A percentile compares a stretch with the other conserved stretches of the same genome.
phyloP scores from a whole-genome alignment of 1,140 invertebrate genomes.

The Phymastichus coffea region DNA sequence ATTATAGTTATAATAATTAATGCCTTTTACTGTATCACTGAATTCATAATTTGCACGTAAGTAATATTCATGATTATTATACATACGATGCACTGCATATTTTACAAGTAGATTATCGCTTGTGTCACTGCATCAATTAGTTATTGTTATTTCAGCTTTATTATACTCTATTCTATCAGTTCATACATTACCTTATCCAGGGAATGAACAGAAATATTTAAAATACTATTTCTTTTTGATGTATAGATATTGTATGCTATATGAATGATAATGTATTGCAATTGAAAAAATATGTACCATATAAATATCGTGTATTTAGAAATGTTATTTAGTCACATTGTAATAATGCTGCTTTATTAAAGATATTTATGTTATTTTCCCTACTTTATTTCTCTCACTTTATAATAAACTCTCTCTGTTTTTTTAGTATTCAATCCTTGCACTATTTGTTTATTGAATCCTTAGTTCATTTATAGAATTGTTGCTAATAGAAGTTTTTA shows the following conservation, averaged over 20 bases:
- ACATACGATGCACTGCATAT: not conserved
- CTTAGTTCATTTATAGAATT: no score
- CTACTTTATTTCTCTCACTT: conserved; percentile 29
- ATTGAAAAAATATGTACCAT: conserved; percentile 37
- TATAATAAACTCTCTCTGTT: conserved; percentile 5
- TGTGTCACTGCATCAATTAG: not conserved
- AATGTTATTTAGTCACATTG: conserved; percentile 49
- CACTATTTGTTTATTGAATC: no score
- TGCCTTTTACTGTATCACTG: not conserved
- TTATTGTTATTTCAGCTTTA: not conserved
- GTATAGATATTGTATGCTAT: no score
- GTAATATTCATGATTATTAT: not conserved
- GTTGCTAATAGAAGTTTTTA: no score
- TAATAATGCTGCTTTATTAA: conserved; percentile 46
- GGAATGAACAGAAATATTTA: no score
- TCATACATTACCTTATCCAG: no score
- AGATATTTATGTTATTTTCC: conserved; percentile 44
- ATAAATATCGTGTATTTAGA: conserved; percentile 48
- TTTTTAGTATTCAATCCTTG: no score
- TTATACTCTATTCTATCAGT: not conserved
- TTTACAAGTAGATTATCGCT: not conserved
- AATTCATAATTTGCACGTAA: not conserved
- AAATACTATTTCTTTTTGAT: no score
- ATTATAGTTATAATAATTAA: not conserved
- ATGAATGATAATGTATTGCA: conserved; percentile 10